Evolutionary conservation across 2,888 invertebrate genomes (phyloP).

Genomic region (Caenorhabditis sp.): DNA sequence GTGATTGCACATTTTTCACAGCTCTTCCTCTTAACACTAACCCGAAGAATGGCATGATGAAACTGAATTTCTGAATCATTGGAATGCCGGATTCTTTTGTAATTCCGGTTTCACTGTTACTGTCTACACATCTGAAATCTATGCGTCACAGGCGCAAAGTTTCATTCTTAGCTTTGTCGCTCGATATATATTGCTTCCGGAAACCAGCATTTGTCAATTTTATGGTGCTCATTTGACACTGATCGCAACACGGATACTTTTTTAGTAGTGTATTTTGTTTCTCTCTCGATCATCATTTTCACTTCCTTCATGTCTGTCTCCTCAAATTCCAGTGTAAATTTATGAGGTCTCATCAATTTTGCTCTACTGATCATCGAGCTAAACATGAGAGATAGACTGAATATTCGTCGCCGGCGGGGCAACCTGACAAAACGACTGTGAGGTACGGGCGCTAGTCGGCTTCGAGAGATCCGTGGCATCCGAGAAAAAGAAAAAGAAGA

Average conservation of each 20-base stretch:
- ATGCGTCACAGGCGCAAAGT: background rate
- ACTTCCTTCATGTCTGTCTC: constrained; percentile 32
- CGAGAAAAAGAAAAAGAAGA: constrained; percentile 26
- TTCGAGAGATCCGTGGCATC: constrained; percentile 25
- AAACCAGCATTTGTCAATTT: background rate
- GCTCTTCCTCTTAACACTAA: background rate
- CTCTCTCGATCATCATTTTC: constrained; percentile 22
- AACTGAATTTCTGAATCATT: too few species aligned
- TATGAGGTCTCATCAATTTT: constrained; percentile 50
- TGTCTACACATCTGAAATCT: background rate
- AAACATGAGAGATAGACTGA: constrained; percentile 59
- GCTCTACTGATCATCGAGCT: constrained; percentile 38
- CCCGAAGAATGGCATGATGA: too few species aligned
- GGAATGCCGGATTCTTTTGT: too few species aligned
- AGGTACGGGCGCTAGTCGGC: constrained; percentile 43
- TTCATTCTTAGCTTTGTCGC: too few species aligned
- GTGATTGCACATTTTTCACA: constrained; percentile 25
- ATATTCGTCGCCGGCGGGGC: constrained; percentile 38
- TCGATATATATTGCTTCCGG: too few species aligned
- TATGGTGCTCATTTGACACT: constrained; percentile 21
- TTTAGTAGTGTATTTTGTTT: constrained; percentile 31
- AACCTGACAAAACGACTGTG: constrained; percentile 62
- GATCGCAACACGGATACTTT: constrained; percentile 28
- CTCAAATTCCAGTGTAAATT: constrained; percentile 42
- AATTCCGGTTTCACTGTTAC: background rate